These are phyloP conservation scores for Papilio machaon DNA, from an alignment of 1,140 invertebrate species.

Conservation along the genomic window DNA sequence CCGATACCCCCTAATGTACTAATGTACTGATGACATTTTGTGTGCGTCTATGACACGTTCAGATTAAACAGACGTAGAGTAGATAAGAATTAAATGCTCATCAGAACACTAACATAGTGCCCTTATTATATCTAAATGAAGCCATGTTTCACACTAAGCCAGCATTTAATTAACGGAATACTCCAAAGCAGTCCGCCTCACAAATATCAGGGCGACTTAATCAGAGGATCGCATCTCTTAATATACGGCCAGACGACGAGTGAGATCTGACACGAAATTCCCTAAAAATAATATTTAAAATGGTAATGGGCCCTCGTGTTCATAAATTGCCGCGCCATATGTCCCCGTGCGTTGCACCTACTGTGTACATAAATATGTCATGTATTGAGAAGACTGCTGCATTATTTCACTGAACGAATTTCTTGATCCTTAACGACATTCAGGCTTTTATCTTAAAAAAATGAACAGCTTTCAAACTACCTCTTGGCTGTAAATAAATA, in stretches of 20 bases:
- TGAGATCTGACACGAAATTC: slow-evolving; percentile 82
- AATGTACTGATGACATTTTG: background rate
- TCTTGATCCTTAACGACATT: slow-evolving; percentile 58
- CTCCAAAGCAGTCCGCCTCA: slow-evolving; percentile 58
- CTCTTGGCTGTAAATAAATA: background rate
- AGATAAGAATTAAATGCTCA: slow-evolving; percentile 34
- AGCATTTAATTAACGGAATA: slow-evolving; percentile 74
- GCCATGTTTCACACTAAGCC: slow-evolving; percentile 46
- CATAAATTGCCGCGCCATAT: slow-evolving; percentile 81
- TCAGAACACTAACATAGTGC: slow-evolving; percentile 21
- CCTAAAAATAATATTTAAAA: slow-evolving; percentile 83
- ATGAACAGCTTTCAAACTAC: background rate
- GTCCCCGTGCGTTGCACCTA: slow-evolving; percentile 76
- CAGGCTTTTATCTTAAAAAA: background rate
- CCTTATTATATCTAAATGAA: slow-evolving; percentile 38
- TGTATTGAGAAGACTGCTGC: slow-evolving; percentile 71
- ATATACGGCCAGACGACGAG: slow-evolving; percentile 77
- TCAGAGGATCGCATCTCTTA: slow-evolving; percentile 80
- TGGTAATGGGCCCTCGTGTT: slow-evolving; percentile 78
- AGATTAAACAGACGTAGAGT: slow-evolving; percentile 17
- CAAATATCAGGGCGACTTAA: slow-evolving; percentile 75
- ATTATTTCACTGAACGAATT: slow-evolving; percentile 53
- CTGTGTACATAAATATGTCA: slow-evolving; percentile 81
- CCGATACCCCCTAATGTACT: background rate
- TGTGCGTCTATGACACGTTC: background rate